Conservation (phyloP, 2,797 vertebrate genomes). For the Taenioides sp. region DNA sequence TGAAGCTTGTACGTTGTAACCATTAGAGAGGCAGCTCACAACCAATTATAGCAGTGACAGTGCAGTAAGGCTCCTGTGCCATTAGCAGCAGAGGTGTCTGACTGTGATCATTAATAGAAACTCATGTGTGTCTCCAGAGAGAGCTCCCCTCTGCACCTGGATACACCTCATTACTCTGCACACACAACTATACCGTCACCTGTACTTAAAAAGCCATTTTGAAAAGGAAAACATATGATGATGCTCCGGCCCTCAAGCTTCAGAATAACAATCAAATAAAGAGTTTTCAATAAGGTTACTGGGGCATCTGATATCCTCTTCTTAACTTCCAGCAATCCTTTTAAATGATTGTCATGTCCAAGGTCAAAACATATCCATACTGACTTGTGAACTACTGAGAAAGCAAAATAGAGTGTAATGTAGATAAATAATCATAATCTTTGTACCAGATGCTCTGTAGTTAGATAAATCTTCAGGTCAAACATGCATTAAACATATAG, state of each 20-base stretch:
- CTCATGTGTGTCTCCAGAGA: constrained; percentile 38
- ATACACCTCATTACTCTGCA: constrained; percentile 45
- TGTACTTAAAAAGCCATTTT: no score
- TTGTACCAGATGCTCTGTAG: no score
- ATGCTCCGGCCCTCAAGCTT: constrained; percentile 1
- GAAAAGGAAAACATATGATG: not conserved
- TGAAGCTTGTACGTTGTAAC: not conserved
- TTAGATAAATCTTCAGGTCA: no score
- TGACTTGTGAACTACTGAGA: no score
- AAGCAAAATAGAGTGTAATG: no score
- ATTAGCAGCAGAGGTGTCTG: constrained; percentile 30
- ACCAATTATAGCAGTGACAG: constrained; percentile 34
- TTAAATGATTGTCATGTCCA: no score
- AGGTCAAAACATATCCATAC: no score
- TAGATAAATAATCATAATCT: no score
- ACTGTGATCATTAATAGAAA: no score
- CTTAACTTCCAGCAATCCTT: not conserved
- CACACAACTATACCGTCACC: not conserved
- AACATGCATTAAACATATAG: no score
- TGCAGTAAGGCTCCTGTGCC: constrained; percentile 47
- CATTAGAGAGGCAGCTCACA: constrained; percentile 10
- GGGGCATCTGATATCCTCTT: not conserved
- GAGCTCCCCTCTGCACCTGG: constrained; percentile 36
- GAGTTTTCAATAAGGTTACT: not conserved
- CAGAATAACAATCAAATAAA: not conserved